Conservation (phyloP, 2,113 vertebrate genomes). For the Antechinus flavipes region DNA sequence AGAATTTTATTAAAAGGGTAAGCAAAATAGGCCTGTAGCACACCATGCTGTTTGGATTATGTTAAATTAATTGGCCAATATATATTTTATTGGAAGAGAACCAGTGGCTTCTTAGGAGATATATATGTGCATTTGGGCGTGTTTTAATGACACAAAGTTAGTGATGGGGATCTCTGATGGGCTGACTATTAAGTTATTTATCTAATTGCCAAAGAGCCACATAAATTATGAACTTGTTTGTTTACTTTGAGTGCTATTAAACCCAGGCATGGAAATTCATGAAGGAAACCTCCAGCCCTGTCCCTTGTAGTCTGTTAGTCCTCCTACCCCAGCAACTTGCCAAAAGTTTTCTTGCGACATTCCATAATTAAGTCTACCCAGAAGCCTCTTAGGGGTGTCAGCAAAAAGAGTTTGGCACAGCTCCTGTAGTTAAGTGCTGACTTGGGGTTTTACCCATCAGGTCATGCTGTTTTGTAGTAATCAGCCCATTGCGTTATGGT, state of each 20-base stretch:
- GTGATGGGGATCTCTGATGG: constrained; percentile 24
- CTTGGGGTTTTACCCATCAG: constrained; percentile 24
- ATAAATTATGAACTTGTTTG: not conserved
- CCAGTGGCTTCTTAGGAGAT: not conserved
- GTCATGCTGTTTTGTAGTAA: constrained; percentile 47
- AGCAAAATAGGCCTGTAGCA: not conserved
- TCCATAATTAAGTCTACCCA: not conserved
- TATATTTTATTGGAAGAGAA: constrained; percentile 41
- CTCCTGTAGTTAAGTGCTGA: constrained; percentile 40
- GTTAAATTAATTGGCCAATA: constrained; percentile 26
- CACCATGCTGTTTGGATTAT: constrained; percentile 4
- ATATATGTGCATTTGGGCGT: not conserved
- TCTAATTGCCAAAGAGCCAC: constrained; percentile 9
- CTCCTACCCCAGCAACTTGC: not conserved
- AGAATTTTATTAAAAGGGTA: constrained; percentile 45
- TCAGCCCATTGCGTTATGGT: constrained; percentile 50
- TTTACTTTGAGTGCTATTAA: constrained; percentile 23
- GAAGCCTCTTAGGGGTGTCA: constrained; percentile 3
- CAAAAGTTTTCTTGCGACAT: constrained; percentile 30
- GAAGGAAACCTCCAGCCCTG: constrained; percentile 15
- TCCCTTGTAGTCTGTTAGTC: not conserved
- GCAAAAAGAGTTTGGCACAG: not conserved
- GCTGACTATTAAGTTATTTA: not conserved
- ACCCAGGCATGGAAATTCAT: constrained; percentile 15
- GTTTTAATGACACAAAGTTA: not conserved